Percentiles rank a stretch among this genome's conserved stretches.
phyloP scores from a whole-genome alignment of 2,888 invertebrate genomes.

The Clostera curtula region DNA sequence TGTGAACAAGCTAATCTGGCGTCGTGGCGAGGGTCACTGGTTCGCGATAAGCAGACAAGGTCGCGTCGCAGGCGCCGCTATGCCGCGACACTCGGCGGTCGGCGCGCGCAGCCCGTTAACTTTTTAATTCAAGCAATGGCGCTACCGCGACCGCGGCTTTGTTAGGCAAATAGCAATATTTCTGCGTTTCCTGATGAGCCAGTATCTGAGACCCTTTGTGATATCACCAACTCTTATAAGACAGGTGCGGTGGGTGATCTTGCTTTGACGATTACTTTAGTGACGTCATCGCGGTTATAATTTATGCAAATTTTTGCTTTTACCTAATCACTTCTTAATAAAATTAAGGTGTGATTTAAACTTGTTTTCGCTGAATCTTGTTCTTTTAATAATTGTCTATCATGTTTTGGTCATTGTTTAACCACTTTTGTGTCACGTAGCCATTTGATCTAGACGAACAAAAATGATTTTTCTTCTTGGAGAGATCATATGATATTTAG shows the following conservation, averaged over 20 bases:
- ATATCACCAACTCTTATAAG: constrained; percentile 21
- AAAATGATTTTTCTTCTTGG: no score
- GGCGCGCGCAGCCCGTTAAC: constrained; percentile 60
- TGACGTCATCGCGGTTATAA: constrained; percentile 23
- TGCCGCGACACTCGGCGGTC: constrained; percentile 55
- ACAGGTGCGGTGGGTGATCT: constrained; percentile 13
- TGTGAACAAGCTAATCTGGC: constrained; percentile 51
- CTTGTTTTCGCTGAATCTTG: constrained; percentile 15
- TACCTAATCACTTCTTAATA: constrained; percentile 25
- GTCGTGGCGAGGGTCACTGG: constrained; percentile 58
- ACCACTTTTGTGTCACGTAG: background rate
- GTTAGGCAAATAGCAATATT: constrained; percentile 39
- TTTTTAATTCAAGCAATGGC: constrained; percentile 65
- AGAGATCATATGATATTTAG: no score
- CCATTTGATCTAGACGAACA: no score
- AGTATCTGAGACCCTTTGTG: constrained; percentile 17
- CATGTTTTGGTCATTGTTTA: constrained; percentile 2
- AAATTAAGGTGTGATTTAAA: constrained; percentile 22
- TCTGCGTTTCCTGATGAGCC: constrained; percentile 22
- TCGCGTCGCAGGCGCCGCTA: constrained; percentile 65
- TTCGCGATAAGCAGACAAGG: constrained; percentile 69
- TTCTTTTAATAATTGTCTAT: constrained; percentile 16
- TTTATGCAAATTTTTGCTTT: constrained; percentile 26
- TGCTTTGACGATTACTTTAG: constrained; percentile 15
- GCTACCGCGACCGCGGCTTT: constrained; percentile 46